Base-by-base conservation (phyloP, 1,140 invertebrate species). In the Chrysomallon squamiferum region DNA sequence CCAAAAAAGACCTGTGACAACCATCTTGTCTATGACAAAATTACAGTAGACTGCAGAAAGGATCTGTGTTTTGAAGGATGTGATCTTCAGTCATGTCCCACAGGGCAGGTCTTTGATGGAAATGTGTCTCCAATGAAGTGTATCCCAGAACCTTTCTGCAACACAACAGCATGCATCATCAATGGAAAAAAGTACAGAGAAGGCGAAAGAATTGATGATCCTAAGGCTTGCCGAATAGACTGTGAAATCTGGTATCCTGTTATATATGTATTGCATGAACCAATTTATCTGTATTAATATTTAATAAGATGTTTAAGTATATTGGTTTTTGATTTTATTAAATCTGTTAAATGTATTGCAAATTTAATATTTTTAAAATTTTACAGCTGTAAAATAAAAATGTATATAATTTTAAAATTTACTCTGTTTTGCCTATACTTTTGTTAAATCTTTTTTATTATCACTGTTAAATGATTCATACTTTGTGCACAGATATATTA, bases 1-100 rank as follows among this genome's bases (percentile, higher is more conserved):
- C 92, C 93, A 0, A 85, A 88, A 2, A 77, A 92, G 81, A 95
- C 93, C 0, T 96, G 94, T 77, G 92, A 95, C 65, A 94, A 93
- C 77, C 86, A 90, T n/a, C 84, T 90, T 25, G 87, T 88, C 13
- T 88, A 91, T 64, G 79, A 82, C 27, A 80, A 75, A 20, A 57
- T 82, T 0, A 86, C 89, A 32, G 81, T 88, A 61, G 84, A 90
- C 56, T 86, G 88, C 25, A 87, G 90, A 33, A 88, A 89, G 25
- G 95, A 77, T 43, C 65, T 68, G 27, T 83, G 81, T 65, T 76
- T 81, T 27, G 81, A 83, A 59, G 81, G 91, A 9, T 94, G 93
- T 84, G 87, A 89, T 52, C 84, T 88, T 1, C 91, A 92, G 71
- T 85, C 90, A 0, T 96, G 94, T 74, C 88, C 90, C 13, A 47